Base-by-base conservation (phyloP, 64 coral and sea anemone species). In the Hydrozoanthus tunicans region DNA sequence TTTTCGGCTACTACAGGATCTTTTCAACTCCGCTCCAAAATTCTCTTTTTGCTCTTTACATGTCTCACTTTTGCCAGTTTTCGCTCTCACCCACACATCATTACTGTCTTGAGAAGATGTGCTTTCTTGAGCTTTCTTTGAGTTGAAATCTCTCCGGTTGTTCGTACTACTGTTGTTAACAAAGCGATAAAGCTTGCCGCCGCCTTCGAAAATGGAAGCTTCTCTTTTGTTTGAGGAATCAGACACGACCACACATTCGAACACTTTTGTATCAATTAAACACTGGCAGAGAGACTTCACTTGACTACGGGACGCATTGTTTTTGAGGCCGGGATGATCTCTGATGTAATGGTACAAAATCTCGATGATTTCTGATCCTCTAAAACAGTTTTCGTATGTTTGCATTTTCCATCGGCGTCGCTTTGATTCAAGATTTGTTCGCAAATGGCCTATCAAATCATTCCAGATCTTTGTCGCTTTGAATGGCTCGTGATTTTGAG, bases 391-490 rank as follows among this genome's bases (percentile, higher is more conserved):
- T 68, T 99, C 97, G 59, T 93, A 96, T 55, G 74, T 78, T 54
- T 99, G 94, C 73, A 99, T 93, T 51, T 99, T 99, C 97, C 97
- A 99, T 77, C 97, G 76, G 55, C 94, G 92, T 79, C 89, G 88
- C 67, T 91, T 89, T 23, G 90, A 78, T 6, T 96, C 97, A 4
- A 99, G 66, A 25, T 91, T 91, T 69, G 84, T 52, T 91, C 69
- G 91, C 58, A 99, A 82, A 86, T 96, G 94, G 10, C 89, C 84
- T 14, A 99, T 86, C 56, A 99, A 81, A 7, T 93, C 92, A 56
- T 99, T 96, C 97, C 97, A 99, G 51, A 99, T 99, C 89, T 93
- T 95, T 56, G 97, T 99, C 15, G 97, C 97, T 82, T 90, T 99
- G 80, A 99, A 99, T 10, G 95, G 95, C 60, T 92, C 78, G 69